Percentiles rank a stretch among this genome's conserved stretches.
phyloP scores from a whole-genome alignment of 2,113 vertebrate genomes.

The Heteronetta atricapilla region DNA sequence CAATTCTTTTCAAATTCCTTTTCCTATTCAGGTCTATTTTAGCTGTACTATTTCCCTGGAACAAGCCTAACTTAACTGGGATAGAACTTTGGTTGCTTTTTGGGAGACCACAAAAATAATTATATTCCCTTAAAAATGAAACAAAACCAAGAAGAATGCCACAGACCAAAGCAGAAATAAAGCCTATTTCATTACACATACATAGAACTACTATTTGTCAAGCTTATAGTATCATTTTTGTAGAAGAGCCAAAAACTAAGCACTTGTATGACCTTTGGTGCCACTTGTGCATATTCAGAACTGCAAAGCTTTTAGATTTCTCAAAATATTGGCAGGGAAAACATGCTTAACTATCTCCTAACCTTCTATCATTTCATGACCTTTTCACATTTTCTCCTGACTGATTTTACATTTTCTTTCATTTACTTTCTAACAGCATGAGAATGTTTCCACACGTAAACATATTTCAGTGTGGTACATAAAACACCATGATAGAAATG shows the following conservation, averaged over 20 bases:
- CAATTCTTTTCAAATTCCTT: neutral
- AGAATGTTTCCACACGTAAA: neutral
- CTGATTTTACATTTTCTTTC: neutral
- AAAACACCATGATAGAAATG: neutral
- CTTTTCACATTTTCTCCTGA: neutral
- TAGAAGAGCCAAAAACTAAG: neutral
- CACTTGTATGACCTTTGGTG: neutral
- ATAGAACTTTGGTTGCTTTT: neutral
- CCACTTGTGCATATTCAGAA: neutral
- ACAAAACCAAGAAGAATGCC: neutral
- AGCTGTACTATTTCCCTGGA: neutral
- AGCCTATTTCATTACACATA: neutral
- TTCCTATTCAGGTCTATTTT: neutral
- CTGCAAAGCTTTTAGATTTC: neutral
- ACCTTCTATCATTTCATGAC: neutral
- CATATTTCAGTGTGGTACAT: rapidly evolving
- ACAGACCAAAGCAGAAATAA: neutral
- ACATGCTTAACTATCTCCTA: neutral
- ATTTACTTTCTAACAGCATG: neutral
- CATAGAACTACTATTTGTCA: neutral
- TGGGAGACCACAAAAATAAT: neutral
- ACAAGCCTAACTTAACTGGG: neutral
- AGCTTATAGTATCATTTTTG: neutral
- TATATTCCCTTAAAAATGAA: neutral
- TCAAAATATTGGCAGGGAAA: neutral